Conservation (phyloP, 2,797 vertebrate genomes). For the Trachops cirrhosus region DNA sequence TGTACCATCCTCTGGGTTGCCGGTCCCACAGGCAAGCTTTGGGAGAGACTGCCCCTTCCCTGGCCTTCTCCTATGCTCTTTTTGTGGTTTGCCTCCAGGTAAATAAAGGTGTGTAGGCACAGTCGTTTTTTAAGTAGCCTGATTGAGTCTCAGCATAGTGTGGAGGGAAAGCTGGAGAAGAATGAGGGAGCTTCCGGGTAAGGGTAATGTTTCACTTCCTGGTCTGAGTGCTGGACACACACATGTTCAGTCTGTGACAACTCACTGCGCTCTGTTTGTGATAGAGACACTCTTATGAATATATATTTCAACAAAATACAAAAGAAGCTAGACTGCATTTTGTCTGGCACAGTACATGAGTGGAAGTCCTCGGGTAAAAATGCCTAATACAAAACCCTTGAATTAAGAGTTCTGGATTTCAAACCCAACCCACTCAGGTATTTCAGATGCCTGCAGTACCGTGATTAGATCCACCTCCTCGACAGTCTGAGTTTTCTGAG, state of each 20-base stretch:
- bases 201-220: background rate
- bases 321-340: background rate
- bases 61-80: background rate
- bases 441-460: background rate
- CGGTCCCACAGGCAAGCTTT: accelerated
- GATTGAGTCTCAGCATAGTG: background rate
- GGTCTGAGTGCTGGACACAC: background rate
- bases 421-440: background rate
- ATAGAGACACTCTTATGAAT: background rate
- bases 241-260: background rate
- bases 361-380: background rate
- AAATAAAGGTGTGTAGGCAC: background rate
- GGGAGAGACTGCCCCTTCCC: background rate
- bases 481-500: background rate
- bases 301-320: background rate
- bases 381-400: background rate
- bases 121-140: background rate
- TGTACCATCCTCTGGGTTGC: accelerated
- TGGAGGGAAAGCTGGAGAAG: background rate
- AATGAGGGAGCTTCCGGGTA: background rate
- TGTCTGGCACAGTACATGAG: background rate
- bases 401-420: background rate
- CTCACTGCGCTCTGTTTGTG: background rate
- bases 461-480: background rate
- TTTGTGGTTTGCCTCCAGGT: background rate